These are phyloP conservation scores for Crossoptilon crossoptilon DNA, from an alignment of 2,797 vertebrate genomes.

Conservation along the genomic window DNA sequence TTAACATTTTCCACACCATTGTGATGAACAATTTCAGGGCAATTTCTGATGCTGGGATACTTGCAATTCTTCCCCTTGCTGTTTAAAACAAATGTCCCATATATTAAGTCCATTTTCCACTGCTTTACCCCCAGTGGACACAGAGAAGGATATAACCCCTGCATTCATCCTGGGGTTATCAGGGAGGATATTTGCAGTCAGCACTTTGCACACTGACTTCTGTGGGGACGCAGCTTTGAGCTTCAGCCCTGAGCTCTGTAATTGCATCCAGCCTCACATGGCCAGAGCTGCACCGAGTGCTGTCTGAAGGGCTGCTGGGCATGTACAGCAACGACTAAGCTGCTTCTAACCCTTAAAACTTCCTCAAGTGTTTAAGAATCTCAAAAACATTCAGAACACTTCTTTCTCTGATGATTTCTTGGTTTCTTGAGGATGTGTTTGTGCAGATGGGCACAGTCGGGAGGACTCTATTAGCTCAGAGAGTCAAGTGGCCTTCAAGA, in stretches of 20 bases:
- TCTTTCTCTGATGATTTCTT: not conserved
- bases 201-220: not conserved
- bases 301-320: not conserved
- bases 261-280: not conserved
- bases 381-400: not conserved
- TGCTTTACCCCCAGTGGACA: not conserved
- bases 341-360: not conserved
- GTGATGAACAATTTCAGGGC: not conserved
- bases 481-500: conserved; percentile 20
- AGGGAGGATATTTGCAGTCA: not conserved
- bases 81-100: not conserved
- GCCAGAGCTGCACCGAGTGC: not conserved
- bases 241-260: not conserved
- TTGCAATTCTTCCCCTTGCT: not conserved
- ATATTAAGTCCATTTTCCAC: not conserved
- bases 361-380: not conserved
- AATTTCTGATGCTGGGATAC: not conserved
- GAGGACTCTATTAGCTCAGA: conserved; percentile 2
- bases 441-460: not conserved
- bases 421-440: not conserved
- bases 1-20: not conserved
- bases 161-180: conserved; percentile 3
- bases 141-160: not conserved
- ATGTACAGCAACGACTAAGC: not conserved
- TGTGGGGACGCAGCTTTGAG: not conserved